Conservation (phyloP, 53 echinoderm and acorn worm genomes). For the Crossaster papposus region DNA sequence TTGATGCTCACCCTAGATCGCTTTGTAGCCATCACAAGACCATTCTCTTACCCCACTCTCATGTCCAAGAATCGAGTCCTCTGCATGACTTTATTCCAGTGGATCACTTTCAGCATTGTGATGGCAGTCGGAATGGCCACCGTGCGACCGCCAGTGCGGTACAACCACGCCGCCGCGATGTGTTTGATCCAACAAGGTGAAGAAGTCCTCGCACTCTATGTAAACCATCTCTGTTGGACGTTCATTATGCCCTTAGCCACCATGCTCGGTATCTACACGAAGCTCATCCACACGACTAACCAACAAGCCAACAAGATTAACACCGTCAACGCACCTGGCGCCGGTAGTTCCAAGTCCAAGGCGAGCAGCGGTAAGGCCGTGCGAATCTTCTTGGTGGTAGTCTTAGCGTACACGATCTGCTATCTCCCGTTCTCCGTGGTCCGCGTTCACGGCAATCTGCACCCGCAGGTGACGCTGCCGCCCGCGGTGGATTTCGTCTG, state of each 20-base stretch:
- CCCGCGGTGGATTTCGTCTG: conserved; percentile 4
- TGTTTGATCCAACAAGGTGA: neutral
- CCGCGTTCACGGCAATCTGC: neutral
- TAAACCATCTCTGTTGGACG: conserved; percentile 2
- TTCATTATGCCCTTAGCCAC: conserved; percentile 11
- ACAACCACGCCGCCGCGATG: conserved; percentile 14
- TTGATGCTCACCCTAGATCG: conserved; percentile 19
- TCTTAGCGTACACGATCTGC: conserved; percentile 75
- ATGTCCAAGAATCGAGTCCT: conserved; percentile 8
- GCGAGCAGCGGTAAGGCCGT: conserved; percentile 68
- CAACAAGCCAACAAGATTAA: conserved; percentile 21
- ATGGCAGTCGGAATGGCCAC: conserved; percentile 3
- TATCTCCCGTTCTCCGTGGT: conserved; percentile 63
- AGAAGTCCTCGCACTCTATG: neutral
- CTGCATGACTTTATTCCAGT: neutral
- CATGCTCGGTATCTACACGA: conserved; percentile 25
- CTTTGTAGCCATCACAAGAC: conserved; percentile 30
- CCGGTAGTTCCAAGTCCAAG: neutral
- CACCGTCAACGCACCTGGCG: neutral
- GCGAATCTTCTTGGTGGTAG: conserved; percentile 75
- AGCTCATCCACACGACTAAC: conserved; percentile 44
- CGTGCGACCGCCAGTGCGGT: neutral
- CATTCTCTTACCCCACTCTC: conserved; percentile 31
- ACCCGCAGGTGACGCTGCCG: neutral
- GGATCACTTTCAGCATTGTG: neutral